A percentile compares a stretch with the other conserved stretches of the same genome.
These are phyloP conservation scores for Microplitis deprimator DNA, from an alignment of 2,888 invertebrate species.

Conservation along the genomic window DNA sequence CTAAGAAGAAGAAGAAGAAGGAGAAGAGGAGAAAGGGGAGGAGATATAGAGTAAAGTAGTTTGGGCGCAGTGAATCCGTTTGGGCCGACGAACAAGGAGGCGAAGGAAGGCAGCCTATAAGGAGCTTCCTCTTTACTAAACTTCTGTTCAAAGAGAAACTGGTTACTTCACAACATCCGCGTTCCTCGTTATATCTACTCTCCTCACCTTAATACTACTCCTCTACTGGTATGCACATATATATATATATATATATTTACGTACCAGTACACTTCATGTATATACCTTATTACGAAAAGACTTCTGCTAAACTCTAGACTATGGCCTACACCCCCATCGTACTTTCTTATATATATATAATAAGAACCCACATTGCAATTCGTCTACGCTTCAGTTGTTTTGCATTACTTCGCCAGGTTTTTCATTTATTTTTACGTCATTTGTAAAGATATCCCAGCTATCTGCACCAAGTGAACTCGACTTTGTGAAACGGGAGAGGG, in stretches of 20 bases:
- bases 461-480: not conserved
- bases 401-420: not conserved
- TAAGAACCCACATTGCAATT: not conserved
- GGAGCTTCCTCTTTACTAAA: constrained; percentile 43
- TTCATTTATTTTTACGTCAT: not conserved
- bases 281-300: not conserved
- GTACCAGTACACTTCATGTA: not conserved
- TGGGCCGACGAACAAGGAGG: constrained; percentile 21
- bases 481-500: not conserved
- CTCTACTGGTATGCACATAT: constrained; percentile 4
- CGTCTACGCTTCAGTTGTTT: not conserved
- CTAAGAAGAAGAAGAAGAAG: constrained; percentile 23
- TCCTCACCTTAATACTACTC: constrained; percentile 20
- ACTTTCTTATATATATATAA: not conserved
- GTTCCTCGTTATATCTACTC: constrained; percentile 35
- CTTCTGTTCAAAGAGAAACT: constrained; percentile 47
- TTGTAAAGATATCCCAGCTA: not conserved
- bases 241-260: not conserved
- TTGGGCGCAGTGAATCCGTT: constrained; percentile 33
- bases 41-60: constrained; percentile 46
- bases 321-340: not conserved
- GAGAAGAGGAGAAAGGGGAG: constrained; percentile 21
- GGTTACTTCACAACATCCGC: constrained; percentile 45
- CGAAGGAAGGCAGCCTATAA: constrained; percentile 39
- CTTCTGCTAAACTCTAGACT: not conserved